phyloP scores from a whole-genome alignment of 2,113 vertebrate species.

The Xyrauchen texanus region DNA sequence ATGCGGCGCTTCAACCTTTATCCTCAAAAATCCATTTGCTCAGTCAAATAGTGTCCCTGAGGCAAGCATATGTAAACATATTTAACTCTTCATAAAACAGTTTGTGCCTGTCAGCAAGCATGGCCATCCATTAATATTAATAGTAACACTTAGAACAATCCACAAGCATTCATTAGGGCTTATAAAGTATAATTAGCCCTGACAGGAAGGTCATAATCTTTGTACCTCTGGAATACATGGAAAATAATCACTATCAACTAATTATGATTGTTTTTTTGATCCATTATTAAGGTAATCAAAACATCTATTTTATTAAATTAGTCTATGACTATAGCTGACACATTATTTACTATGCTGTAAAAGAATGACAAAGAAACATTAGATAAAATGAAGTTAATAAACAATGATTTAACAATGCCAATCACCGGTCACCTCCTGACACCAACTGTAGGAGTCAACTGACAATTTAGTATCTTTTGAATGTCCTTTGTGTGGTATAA shows the following conservation, averaged over 20 bases:
- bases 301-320: conserved; percentile 23
- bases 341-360: too few species aligned
- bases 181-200: conserved; percentile 67
- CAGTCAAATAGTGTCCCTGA: conserved; percentile 40
- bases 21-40: conserved; percentile 36
- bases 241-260: conserved; percentile 35
- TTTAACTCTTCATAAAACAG: conserved; percentile 61
- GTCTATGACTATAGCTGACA: not conserved
- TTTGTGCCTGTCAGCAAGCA: conserved; percentile 62
- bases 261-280: conserved; percentile 29
- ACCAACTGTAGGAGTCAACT: not conserved
- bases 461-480: not conserved
- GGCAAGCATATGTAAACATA: conserved; percentile 60
- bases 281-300: conserved; percentile 41
- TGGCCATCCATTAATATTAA: conserved; percentile 71
- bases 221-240: conserved; percentile 45
- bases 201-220: conserved; percentile 59
- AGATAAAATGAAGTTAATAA: too few species aligned
- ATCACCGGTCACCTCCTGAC: too few species aligned
- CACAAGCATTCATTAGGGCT: conserved; percentile 68
- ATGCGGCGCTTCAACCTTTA: conserved; percentile 33
- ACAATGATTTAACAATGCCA: not conserved
- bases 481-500: not conserved
- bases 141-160: conserved; percentile 60
- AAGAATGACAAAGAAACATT: too few species aligned